Evolutionary conservation across 2,797 vertebrate genomes (phyloP), one percentile per base, ranked within the genome.

Genomic region (Microctenopoma steveboyesi): DNA sequence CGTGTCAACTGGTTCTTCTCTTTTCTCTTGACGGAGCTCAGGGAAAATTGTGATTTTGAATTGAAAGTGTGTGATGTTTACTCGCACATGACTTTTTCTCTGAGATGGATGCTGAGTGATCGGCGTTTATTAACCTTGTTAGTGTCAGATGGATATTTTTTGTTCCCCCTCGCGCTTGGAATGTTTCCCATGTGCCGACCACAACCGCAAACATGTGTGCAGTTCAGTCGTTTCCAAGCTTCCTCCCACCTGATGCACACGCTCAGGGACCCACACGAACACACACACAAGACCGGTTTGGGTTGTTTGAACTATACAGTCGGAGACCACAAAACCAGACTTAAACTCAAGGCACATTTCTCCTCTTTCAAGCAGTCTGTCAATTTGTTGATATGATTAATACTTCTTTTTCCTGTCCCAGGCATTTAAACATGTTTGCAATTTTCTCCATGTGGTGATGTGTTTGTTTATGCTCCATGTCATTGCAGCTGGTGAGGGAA

Each of bases 171-270:
- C 49, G 25, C 50, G 78, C 59, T 67, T 79, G 79, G 78, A 89
- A 78, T 54, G 64, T 52, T 47, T 86, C 81, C 80, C 86, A 82
- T 79, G 59, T 87, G 71, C 51, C 65, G 82, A 84, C 79, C 87
- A 81, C 84, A 82, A 81, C 87, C 78, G 35, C 88, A 86, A 79
- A 89, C 79, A 72, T 79, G 58, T 83, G 64, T 81, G 74, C 61
- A 33, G 53, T 42, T 22, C 63, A 62, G 69, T 47, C 69, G 25
- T 81, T 78, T 80, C 72, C 74, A 30, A 76, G 57, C 54, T 45
- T 73, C 69, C 62, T 58, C 78, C 74, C 83, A 91, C 85, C 85
- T 89, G 82, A 84, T 49, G 45, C 40, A 56, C 53, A 42, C 47
- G 12, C 66, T 43, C 45, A 45, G 42, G 48, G 37, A 70, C 52